phyloP scores from a whole-genome alignment of 2,888 invertebrate species.

The Sipha maydis region DNA sequence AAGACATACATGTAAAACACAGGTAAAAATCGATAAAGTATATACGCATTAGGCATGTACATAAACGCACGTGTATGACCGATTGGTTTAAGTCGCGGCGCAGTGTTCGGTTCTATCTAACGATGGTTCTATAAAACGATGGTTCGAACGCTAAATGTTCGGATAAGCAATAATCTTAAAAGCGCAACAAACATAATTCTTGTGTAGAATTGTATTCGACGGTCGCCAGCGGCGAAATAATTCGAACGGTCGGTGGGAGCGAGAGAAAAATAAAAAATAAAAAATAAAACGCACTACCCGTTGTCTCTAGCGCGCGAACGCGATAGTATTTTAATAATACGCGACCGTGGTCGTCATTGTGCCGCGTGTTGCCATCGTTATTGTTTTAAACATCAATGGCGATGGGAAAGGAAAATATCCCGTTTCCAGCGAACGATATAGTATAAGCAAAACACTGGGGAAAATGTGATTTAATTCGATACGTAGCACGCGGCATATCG shows the following conservation, averaged over 20 bases:
- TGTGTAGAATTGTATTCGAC: neutral
- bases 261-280: neutral
- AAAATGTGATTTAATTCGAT: neutral
- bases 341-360: neutral
- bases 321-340: constrained; percentile 6
- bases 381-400: neutral
- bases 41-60: neutral
- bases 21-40: neutral
- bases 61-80: neutral
- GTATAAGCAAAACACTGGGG: neutral
- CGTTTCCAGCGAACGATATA: neutral
- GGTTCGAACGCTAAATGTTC: neutral
- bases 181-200: neutral
- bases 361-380: neutral
- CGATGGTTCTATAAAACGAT: neutral
- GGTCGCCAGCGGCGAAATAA: neutral
- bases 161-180: neutral
- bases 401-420: neutral
- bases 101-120: neutral
- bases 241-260: neutral
- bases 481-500: neutral
- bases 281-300: neutral
- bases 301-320: too few relatives aligned
- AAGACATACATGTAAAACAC: constrained; percentile 18
- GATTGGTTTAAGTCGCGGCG: neutral